A percentile compares a stretch with the other conserved stretches of the same genome.
phyloP scores from a whole-genome alignment of 2,113 vertebrate genomes.

The Osmerus mordax region DNA sequence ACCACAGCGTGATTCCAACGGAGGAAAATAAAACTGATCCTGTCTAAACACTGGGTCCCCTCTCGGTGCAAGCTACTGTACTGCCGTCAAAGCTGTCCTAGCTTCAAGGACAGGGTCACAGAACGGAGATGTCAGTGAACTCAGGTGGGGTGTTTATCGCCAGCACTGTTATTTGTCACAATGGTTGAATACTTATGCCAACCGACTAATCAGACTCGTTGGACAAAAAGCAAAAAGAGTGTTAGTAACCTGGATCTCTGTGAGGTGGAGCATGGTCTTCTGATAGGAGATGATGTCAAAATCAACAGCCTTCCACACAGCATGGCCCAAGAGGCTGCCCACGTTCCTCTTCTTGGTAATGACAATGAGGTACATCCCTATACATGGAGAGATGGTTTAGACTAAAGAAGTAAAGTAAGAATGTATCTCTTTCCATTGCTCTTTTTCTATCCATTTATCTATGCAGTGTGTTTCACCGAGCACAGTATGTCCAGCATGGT shows the following conservation, averaged over 20 bases:
- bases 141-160: no score
- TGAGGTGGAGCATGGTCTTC: slow-evolving; percentile 94
- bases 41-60: not conserved
- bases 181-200: no score
- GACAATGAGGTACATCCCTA: slow-evolving; percentile 94
- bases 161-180: no score
- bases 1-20: slow-evolving; percentile 17
- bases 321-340: slow-evolving; percentile 89
- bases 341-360: slow-evolving; percentile 94
- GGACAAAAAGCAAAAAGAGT: not conserved
- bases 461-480: no score
- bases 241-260: slow-evolving; percentile 86
- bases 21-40: not conserved
- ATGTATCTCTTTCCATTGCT: not conserved
- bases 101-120: no score
- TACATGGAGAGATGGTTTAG: slow-evolving; percentile 15
- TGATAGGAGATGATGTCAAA: slow-evolving; percentile 96
- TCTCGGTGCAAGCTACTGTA: not conserved
- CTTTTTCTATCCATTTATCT: not conserved
- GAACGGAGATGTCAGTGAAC: no score
- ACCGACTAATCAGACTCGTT: no score
- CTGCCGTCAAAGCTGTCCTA: no score
- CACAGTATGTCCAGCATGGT: not conserved
- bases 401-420: not conserved
- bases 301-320: slow-evolving; percentile 93